Evolutionary conservation across 2,113 vertebrate genomes (phyloP), one percentile per base, ranked within the genome.

Genomic region (Brachirus orientalis): DNA sequence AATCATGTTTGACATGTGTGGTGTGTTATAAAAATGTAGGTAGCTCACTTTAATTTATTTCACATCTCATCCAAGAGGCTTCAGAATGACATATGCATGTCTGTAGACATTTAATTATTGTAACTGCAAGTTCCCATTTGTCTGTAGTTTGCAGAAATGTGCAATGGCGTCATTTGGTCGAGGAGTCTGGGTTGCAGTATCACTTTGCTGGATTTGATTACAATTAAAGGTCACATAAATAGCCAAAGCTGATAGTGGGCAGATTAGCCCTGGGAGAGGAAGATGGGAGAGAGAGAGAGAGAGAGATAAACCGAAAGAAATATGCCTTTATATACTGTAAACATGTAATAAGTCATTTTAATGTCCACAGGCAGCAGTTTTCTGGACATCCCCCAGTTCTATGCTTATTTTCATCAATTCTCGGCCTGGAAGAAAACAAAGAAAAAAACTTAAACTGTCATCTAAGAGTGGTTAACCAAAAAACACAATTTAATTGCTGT

Each of bases 391-490:
- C 62, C 70, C 58, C 37, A 70, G 35, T 65, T 57, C 72, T 72
- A 75, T 68, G 71, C 78, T 75, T 80, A 69, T 80, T 88, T 78
- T 70, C 75, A 86, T 88, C 87, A 84, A 88, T 90, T 80, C 79
- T 69, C 52, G 8, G 48, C 77, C 74, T 73, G 28, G 28, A 28
- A 28, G 22, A 28, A 28, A 28, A 28, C 22, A 28, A 28, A 28
- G 22, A 28, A 28, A 5, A 28, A 28, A 5, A 28, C 85, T 71
- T 64, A 35, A 52, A 10, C 51, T 55, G 69, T 86, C 91, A 92
- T 91, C 89, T 91, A 86, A 41, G 47, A 79, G 22, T 68, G 38
- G 69, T 88, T 85, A 89, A 87, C 88, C 90, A 89, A 90, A 88
- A 63, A 75, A 75, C 77, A 70, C 63, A 62, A 81, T 86, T 86